Conservation (phyloP, 2,113 vertebrate species). For the Passer montanus region DNA sequence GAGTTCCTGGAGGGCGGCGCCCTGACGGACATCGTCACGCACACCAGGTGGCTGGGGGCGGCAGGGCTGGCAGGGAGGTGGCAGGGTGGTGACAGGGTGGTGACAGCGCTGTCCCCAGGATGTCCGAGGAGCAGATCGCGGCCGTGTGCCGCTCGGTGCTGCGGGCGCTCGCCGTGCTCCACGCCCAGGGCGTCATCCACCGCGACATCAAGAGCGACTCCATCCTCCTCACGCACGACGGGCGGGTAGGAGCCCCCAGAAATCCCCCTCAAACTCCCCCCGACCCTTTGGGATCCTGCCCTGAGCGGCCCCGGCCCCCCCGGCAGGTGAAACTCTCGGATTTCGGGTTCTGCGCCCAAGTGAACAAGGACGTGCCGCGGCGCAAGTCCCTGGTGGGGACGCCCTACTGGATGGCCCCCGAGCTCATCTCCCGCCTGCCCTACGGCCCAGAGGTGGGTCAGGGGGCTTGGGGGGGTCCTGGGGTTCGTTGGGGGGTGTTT, state of each 20-base stretch:
- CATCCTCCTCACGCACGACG: conserved; percentile 94
- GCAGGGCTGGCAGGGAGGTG: too few relatives aligned
- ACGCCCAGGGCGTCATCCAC: conserved; percentile 94
- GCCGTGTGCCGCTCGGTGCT: conserved; percentile 91
- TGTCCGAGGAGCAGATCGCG: conserved; percentile 96
- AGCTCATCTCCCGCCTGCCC: conserved; percentile 90
- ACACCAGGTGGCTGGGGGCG: conserved; percentile 78
- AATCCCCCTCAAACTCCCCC: too few relatives aligned
- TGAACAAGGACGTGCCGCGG: conserved; percentile 88
- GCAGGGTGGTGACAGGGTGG: too few relatives aligned
- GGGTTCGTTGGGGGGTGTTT: neutral
- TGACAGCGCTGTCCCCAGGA: conserved; percentile 51
- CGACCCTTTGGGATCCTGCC: accelerated
- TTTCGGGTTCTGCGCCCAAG: conserved; percentile 93
- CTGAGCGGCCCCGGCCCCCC: accelerated
- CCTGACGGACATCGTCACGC: conserved; percentile 94
- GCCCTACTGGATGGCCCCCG: conserved; percentile 93
- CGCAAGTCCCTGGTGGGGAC: conserved; percentile 91
- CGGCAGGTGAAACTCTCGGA: conserved; percentile 90
- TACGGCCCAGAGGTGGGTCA: conserved; percentile 81
- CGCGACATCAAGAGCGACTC: conserved; percentile 98
- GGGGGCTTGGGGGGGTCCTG: accelerated
- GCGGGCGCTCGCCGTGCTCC: conserved; percentile 88
- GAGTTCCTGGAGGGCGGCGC: conserved; percentile 96
- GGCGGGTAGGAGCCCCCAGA: neutral